Evolutionary conservation across 2,113 vertebrate genomes (phyloP), one percentile per base, ranked within the genome.

Genomic region (Kobus ellipsiprymnus): DNA sequence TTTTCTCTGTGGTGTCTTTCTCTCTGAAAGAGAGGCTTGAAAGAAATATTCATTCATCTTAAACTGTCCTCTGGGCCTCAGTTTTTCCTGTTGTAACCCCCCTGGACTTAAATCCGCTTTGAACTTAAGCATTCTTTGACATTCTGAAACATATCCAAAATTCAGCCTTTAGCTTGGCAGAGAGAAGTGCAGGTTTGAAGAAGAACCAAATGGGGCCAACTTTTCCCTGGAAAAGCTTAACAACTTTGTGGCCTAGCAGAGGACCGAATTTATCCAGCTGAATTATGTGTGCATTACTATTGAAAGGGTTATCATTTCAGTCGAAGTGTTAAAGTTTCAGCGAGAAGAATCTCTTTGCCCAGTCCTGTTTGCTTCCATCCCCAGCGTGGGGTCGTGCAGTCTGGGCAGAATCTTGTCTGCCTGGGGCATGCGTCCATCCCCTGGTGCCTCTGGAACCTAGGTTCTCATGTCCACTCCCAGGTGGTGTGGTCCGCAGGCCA

Each of bases 41-140:
- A 90, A 89, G 78, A 90, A 97, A 93, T 85, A 87, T 8, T 90
- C 46, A 62, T 89, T 94, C n/a, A 62, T 91, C 77, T 93, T 86
- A 60, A 94, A 81, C 36, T 88, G 21, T 64, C 14, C 90, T 74
- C 46, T 81, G 64, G 44, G 17, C 77, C 57, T 87, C 80, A 44
- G 30, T 90, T 93, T 97, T 85, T 30, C 89, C 60, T 71, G 16
- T 64, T 95, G 27, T 87, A 96, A 77, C 74, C 78, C 33, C 11
- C 48, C 4, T 81, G 17, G 78, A 81, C 50, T 52, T 52, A 94
- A 80, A n/a, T 13, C 19, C 36, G 59, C 71, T 78, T 77, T 57
- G 85, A 89, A 44, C 36, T 59, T 87, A 30, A 77, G 50, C 30
- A 29, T 30, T 95, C 78, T 95, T 86, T 71, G 71, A 91, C 52